These are phyloP conservation scores for Labeo catla DNA, from an alignment of 2,113 vertebrate species.

Conservation along the genomic window DNA sequence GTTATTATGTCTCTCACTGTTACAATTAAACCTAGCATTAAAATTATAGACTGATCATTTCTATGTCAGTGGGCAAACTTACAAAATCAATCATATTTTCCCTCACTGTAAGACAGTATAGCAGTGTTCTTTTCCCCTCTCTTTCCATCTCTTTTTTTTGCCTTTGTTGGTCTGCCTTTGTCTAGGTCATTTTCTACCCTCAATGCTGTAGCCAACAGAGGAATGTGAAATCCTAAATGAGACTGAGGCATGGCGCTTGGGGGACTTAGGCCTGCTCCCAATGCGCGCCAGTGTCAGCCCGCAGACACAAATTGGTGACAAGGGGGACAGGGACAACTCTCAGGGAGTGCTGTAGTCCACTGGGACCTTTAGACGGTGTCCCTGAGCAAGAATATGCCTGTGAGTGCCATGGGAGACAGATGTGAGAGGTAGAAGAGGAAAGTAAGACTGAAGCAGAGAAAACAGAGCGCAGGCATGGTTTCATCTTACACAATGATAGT, in stretches of 20 bases:
- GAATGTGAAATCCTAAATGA: constrained; percentile 41
- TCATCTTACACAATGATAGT: neutral
- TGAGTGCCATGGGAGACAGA: constrained; percentile 43
- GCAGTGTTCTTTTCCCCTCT: neutral
- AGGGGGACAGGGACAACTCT: constrained; percentile 23
- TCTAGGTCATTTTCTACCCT: constrained; percentile 4
- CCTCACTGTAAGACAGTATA: neutral
- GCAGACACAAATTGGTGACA: constrained; percentile 46
- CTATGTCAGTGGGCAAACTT: too few species aligned
- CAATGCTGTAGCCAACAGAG: constrained; percentile 7
- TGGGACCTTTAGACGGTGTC: constrained; percentile 34
- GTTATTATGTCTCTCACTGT: too few species aligned
- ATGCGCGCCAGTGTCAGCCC: constrained; percentile 38
- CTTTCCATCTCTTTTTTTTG: neutral
- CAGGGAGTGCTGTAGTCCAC: neutral
- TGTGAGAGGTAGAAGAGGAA: constrained; percentile 30
- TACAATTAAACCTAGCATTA: too few species aligned
- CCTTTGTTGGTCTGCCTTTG: neutral
- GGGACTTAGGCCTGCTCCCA: neutral
- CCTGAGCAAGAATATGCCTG: constrained; percentile 36
- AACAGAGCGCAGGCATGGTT: neutral
- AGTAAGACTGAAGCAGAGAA: constrained; percentile 16
- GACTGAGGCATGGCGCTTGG: constrained; percentile 1
- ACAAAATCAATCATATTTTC: too few species aligned
- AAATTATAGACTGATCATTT: too few species aligned